Evolutionary conservation across 2,797 vertebrate genomes (phyloP).

Genomic region (Limosa lapponica): DNA sequence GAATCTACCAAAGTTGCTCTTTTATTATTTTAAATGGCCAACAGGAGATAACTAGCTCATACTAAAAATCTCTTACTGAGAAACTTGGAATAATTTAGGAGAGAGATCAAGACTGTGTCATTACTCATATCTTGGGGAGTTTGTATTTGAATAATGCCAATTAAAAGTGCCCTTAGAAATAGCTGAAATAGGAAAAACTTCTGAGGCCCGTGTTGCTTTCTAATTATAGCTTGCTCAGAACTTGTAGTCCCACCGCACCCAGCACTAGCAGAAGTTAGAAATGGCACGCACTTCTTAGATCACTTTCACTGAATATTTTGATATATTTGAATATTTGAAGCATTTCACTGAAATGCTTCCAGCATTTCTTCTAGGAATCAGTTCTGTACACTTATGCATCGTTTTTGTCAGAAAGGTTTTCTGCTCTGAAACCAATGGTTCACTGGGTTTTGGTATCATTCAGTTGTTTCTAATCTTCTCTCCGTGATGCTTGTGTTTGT

Average conservation of each 20-base stretch:
- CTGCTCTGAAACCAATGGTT: neutral
- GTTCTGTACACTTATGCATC: neutral
- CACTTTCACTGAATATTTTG: neutral
- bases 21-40: neutral
- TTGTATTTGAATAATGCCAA: constrained; percentile 34
- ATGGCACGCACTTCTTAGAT: neutral
- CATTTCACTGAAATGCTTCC: too few species aligned
- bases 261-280: neutral
- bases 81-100: constrained; percentile 1
- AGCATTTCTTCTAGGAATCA: neutral
- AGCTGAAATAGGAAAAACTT: neutral
- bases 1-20: neutral
- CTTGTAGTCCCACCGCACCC: neutral
- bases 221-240: neutral
- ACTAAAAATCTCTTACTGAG: neutral
- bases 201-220: constrained; percentile 6
- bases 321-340: too few species aligned
- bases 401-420: neutral
- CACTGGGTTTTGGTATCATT: neutral
- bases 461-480: neutral
- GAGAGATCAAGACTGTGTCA: neutral
- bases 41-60: neutral
- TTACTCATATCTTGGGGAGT: constrained; percentile 14
- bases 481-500: neutral
- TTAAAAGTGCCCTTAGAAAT: constrained; percentile 24